Evolutionary conservation across 1,140 invertebrate species (phyloP), one percentile per base, ranked within the genome.

Genomic region (Triops longicaudatus): DNA sequence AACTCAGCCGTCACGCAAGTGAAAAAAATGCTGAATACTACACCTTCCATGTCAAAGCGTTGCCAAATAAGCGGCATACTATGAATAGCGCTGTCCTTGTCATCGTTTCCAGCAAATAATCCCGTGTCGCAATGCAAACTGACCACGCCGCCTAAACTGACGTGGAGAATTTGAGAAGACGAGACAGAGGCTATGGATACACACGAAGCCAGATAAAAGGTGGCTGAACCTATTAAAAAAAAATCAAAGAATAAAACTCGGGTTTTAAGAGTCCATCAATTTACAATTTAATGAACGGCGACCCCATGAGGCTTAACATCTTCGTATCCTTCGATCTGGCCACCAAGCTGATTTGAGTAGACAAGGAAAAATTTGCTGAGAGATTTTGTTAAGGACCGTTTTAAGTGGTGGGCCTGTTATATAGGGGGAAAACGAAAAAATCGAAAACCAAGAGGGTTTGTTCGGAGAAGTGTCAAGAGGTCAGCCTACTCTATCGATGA

Each of bases 401-500:
- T 63, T 63, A 63, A 63, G 50, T 63, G 50, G 50, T 37, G n/a
- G 50, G 50, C 50, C 50, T 63, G 50, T 22, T 63, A n/a, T 63
- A 44, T 12, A 44, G 43, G 43, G 50, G 22, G 22, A 6, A 63
- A 63, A 6, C 14, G 14, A 37, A 37, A 37, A 37, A 37, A 7
- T 4, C 2, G 31, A 37, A 37, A 37, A 0, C 17, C 50, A 63
- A 63, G 50, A 63, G 50, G 50, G 14, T 44, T 44, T 17, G 50
- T n/a, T n/a, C 50, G 17, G 50, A 63, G 50, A 17, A 63, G 50
- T 63, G 50, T 63, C 50, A 63, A 63, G 50, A 63, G 50, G 50
- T 63, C 50, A 63, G 50, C 50, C 50, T 63, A 63, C 50, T 63
- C 50, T 22, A 63, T 63, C 50, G 50, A 63, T 63, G 50, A 63